These are phyloP conservation scores for Nibea albiflora DNA, from an alignment of 2,113 vertebrate species.

Conservation along the genomic window DNA sequence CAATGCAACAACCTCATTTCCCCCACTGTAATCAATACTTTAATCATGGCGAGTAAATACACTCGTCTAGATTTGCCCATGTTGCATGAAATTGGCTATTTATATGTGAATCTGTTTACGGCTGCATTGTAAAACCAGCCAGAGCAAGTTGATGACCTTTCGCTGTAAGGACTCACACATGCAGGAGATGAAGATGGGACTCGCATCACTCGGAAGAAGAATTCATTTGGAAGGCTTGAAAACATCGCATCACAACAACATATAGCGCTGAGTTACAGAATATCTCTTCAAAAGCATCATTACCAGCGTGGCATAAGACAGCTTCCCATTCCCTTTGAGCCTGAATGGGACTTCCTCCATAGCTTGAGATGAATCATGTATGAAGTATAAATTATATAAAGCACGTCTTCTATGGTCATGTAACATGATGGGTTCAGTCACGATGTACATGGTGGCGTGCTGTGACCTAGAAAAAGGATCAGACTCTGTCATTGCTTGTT, in stretches of 20 bases:
- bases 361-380: constrained; percentile 38
- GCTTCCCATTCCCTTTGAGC: not conserved
- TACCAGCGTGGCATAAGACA: rapidly evolving
- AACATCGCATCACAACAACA: not conserved
- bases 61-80: not conserved
- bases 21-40: not conserved
- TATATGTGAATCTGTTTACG: not conserved
- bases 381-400: constrained; percentile 55
- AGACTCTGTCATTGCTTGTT: not conserved
- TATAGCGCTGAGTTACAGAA: not conserved
- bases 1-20: not conserved
- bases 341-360: not conserved
- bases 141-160: not conserved
- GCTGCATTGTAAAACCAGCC: not conserved
- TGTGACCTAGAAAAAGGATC: constrained; percentile 27
- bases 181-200: not conserved
- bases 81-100: constrained; percentile 26
- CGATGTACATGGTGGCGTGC: not conserved
- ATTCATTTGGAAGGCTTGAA: not conserved
- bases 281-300: not conserved
- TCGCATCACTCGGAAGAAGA: not conserved
- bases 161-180: not conserved
- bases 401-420: not conserved
- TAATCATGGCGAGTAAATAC: constrained; percentile 8
- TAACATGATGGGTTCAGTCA: constrained; percentile 20